These are phyloP conservation scores for Tetragnatha montana DNA, from an alignment of 2,888 invertebrate species.

Conservation along the genomic window DNA sequence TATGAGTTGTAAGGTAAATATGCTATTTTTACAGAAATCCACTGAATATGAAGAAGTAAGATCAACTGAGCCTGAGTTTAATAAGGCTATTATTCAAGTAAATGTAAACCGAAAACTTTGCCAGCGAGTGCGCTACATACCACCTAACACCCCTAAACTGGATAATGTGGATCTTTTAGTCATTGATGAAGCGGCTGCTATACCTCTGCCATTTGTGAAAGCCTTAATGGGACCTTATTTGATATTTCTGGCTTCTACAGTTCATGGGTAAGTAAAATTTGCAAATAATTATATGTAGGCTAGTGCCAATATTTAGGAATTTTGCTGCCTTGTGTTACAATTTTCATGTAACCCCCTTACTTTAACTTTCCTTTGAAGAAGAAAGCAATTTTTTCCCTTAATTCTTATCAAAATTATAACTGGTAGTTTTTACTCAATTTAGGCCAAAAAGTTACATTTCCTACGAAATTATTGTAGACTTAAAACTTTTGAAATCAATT, in stretches of 20 bases:
- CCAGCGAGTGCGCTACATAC: slow-evolving; percentile 98
- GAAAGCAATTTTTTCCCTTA: slow-evolving; percentile 32
- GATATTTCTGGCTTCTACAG: slow-evolving; percentile 96
- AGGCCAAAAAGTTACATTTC: too few relatives aligned
- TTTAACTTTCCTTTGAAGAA: slow-evolving; percentile 6
- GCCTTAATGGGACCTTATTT: slow-evolving; percentile 92
- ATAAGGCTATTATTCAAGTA: slow-evolving; percentile 92
- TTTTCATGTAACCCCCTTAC: too few relatives aligned
- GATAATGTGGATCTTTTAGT: slow-evolving; percentile 89
- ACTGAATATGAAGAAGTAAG: slow-evolving; percentile 95
- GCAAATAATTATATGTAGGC: background rate
- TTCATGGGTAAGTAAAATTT: slow-evolving; percentile 84
- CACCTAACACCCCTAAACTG: slow-evolving; percentile 91
- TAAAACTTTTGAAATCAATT: too few relatives aligned
- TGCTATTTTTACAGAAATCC: slow-evolving; percentile 84
- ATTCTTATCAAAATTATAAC: too few relatives aligned
- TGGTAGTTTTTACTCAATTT: too few relatives aligned
- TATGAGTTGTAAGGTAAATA: too few relatives aligned
- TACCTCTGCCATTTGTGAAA: slow-evolving; percentile 94
- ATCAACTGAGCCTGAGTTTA: slow-evolving; percentile 96
- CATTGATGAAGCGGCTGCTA: slow-evolving; percentile 99
- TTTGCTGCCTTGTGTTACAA: too few relatives aligned
- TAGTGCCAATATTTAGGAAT: too few relatives aligned
- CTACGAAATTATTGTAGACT: too few relatives aligned
- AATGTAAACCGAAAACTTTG: slow-evolving; percentile 92